Evolutionary conservation across 92 coral and sea anemone genomes (phyloP).

Genomic region (Epizoanthus scotinus): DNA sequence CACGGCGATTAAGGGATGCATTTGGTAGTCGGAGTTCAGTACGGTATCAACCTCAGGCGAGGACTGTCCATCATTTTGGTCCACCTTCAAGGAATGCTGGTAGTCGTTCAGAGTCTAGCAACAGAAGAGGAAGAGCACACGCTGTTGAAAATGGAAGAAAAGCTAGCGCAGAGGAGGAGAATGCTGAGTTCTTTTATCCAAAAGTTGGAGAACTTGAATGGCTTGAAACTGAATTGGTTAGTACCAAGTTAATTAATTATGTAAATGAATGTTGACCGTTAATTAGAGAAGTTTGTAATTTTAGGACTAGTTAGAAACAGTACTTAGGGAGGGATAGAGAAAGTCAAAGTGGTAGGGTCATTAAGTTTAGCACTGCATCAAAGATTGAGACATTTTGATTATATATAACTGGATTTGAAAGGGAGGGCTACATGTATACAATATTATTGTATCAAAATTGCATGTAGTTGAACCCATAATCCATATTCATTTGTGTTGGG

Average conservation of each 20-base stretch:
- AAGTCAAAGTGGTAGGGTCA: background rate
- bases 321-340: no score
- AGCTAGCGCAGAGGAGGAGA: slow-evolving; percentile 41
- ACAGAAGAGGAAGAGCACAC: slow-evolving; percentile 16
- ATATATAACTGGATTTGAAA: no score
- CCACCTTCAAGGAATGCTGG: slow-evolving; percentile 10
- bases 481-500: no score
- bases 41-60: slow-evolving; percentile 33
- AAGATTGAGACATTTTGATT: no score
- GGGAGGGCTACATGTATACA: no score
- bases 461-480: no score
- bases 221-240: slow-evolving; percentile 79
- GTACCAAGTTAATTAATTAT: slow-evolving; percentile 31
- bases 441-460: no score
- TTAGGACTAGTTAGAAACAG: no score
- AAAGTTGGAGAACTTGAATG: slow-evolving; percentile 76
- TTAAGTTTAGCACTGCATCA: no score
- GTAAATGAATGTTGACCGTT: no score
- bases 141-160: slow-evolving; percentile 33
- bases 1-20: slow-evolving; percentile 45
- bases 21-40: slow-evolving; percentile 46
- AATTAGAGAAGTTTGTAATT: no score
- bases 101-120: slow-evolving; percentile 1
- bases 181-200: slow-evolving; percentile 73
- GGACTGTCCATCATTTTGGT: slow-evolving; percentile 30